phyloP scores from a whole-genome alignment of 2,888 invertebrate genomes.

The Dasypolia templi region DNA sequence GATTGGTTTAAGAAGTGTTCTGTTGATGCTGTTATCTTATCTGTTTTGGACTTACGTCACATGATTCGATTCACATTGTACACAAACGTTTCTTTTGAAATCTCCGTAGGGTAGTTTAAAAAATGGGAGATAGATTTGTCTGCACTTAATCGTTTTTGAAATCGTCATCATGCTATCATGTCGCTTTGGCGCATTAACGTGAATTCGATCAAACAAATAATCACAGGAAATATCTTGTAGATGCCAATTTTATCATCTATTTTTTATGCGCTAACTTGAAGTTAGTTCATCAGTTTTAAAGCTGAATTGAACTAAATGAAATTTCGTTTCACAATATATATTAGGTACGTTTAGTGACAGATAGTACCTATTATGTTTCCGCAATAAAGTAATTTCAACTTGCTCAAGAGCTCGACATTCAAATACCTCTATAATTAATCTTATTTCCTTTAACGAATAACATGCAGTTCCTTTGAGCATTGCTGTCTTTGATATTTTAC shows the following conservation, averaged over 20 bases:
- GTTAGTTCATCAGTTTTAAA: background rate
- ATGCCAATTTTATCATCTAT: background rate
- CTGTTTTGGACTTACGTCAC: background rate
- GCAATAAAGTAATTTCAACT: background rate
- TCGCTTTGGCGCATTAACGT: no score
- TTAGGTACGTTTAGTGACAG: no score
- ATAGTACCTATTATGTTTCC: background rate
- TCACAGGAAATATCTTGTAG: background rate
- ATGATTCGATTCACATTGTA: background rate
- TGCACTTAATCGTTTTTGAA: background rate
- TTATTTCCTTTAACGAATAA: slow-evolving; percentile 7
- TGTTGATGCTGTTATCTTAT: slow-evolving; percentile 9
- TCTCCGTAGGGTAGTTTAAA: background rate
- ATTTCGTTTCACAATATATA: background rate
- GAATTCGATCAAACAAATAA: no score
- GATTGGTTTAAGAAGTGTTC: slow-evolving; percentile 27
- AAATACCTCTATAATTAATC: no score
- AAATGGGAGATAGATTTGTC: background rate
- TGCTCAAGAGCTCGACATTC: no score
- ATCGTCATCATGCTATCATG: background rate
- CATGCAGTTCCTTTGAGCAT: slow-evolving; percentile 9
- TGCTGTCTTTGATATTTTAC: background rate
- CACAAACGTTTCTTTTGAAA: background rate
- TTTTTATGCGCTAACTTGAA: no score
- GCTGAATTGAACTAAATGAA: background rate